Evolutionary conservation across 2,113 vertebrate genomes (phyloP).

Genomic region (Sciurus niger): DNA sequence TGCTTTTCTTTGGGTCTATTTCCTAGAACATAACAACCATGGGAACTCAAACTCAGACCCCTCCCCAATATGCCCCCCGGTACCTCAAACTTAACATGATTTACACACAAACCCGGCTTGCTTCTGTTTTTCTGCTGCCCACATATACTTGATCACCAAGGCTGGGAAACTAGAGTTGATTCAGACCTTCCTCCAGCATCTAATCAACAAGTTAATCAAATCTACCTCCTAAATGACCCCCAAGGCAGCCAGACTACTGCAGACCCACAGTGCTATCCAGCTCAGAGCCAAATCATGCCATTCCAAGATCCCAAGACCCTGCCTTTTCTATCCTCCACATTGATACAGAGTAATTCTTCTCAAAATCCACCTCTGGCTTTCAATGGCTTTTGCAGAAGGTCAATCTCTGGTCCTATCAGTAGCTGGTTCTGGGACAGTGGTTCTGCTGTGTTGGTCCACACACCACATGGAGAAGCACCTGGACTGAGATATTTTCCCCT

Average conservation of each 20-base stretch:
- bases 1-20: neutral
- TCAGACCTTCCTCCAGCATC: slow-evolving; percentile 6
- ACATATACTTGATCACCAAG: neutral
- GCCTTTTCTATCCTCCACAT: neutral
- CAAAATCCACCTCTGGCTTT: neutral
- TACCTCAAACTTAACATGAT: neutral
- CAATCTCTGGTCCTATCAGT: neutral
- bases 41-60: neutral
- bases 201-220: neutral
- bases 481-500: neutral
- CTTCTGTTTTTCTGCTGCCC: neutral
- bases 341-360: neutral
- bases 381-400: neutral
- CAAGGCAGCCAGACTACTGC: neutral
- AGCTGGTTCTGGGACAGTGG: neutral
- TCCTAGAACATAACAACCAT: slow-evolving; percentile 16
- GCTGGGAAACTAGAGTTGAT: neutral
- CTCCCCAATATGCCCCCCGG: neutral
- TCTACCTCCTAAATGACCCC: slow-evolving; percentile 11
- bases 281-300: neutral
- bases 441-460: neutral
- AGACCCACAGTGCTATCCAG: neutral
- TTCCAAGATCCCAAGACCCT: neutral
- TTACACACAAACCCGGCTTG: neutral
- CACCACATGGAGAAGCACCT: neutral